A percentile compares a stretch with the other conserved stretches of the same genome.
phyloP scores from a whole-genome alignment of 2,113 vertebrate genomes.

The Etheostoma cragini region DNA sequence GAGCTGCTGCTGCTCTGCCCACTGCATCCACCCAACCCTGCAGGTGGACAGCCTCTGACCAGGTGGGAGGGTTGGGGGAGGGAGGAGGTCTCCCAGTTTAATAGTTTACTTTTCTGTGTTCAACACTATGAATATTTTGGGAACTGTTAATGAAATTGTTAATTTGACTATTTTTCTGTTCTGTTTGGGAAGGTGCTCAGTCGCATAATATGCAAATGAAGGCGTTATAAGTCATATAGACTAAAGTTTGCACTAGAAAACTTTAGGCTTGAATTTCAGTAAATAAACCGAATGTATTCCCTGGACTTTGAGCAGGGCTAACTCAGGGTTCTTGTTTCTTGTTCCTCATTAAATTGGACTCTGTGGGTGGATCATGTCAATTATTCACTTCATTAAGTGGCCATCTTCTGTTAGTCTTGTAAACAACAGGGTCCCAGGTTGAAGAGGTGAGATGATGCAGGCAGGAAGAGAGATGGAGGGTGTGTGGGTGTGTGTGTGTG shows the following conservation, averaged over 20 bases:
- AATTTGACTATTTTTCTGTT: not conserved
- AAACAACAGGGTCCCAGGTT: constrained; percentile 18
- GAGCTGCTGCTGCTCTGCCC: too few relatives aligned
- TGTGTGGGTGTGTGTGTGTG: constrained; percentile 13
- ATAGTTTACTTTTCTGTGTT: not conserved
- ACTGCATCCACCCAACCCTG: too few relatives aligned
- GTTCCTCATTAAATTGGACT: constrained; percentile 18
- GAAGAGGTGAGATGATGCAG: constrained; percentile 36
- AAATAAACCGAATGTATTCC: not conserved
- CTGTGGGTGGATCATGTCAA: not conserved
- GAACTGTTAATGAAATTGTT: not conserved
- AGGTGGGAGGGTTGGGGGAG: too few relatives aligned
- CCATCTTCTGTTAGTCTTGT: not conserved
- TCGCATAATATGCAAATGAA: constrained; percentile 24
- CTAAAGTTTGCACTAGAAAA: not conserved
- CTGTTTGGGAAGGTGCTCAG: constrained; percentile 65
- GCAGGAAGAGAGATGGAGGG: not conserved
- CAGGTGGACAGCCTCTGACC: too few relatives aligned
- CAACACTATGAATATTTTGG: not conserved
- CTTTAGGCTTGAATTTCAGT: not conserved
- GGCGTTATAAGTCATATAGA: not conserved
- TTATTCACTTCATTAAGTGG: constrained; percentile 15
- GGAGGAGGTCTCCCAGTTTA: too few relatives aligned
- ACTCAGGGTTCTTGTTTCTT: constrained; percentile 11
- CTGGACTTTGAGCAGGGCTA: not conserved